A percentile compares a stretch with the other conserved stretches of the same genome.
phyloP scores from a whole-genome alignment of 2,113 vertebrate species.

The Noctilio leporinus region DNA sequence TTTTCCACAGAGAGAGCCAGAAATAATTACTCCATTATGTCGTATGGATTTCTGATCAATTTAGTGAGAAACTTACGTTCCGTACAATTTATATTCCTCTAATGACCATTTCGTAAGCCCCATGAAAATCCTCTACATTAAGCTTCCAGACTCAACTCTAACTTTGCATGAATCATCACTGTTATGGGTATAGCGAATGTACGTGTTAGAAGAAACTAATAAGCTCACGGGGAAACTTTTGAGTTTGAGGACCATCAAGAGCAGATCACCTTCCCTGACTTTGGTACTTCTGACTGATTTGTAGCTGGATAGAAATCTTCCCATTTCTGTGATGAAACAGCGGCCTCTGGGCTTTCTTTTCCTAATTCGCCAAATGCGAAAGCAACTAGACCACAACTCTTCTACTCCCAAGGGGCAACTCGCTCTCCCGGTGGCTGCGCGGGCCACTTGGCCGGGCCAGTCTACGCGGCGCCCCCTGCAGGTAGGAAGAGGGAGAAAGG shows the following conservation, averaged over 20 bases:
- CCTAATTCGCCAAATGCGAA: not conserved
- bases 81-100: not conserved
- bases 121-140: not conserved
- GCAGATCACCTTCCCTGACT: not conserved
- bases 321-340: not conserved
- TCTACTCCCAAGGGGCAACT: not conserved
- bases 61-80: not conserved
- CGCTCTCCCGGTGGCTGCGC: rapidly evolving
- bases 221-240: not conserved
- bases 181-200: not conserved
- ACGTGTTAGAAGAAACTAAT: not conserved
- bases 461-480: not conserved
- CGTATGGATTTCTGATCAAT: not conserved
- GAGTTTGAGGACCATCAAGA: not conserved
- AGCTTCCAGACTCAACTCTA: not conserved
- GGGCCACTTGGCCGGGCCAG: not conserved
- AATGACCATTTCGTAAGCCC: not conserved
- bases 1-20: not conserved
- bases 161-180: not conserved
- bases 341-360: not conserved
- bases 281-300: not conserved
- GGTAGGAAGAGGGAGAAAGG: not conserved
- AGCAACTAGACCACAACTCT: not conserved
- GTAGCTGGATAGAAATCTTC: not conserved
- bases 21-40: not conserved